phyloP scores from a whole-genome alignment of 1,140 invertebrate species.

The Palaemon carinicauda region DNA sequence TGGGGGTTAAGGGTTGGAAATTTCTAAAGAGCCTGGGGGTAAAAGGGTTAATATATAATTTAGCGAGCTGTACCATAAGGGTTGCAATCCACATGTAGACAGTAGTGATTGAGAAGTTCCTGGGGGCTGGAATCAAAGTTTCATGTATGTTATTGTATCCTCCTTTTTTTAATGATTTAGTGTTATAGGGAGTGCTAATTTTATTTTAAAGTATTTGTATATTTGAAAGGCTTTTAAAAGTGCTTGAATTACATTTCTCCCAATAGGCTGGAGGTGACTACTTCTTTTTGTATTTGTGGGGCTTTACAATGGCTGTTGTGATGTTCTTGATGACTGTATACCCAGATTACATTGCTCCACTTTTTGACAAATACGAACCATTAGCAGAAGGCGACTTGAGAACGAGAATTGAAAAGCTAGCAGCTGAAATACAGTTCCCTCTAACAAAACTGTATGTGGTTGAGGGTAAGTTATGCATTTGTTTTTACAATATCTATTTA shows the following conservation, averaged over 20 bases:
- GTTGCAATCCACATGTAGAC: too few species aligned
- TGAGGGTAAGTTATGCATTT: slow-evolving; percentile 73
- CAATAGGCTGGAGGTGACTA: slow-evolving; percentile 76
- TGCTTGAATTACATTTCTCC: not conserved
- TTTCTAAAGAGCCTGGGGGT: too few species aligned
- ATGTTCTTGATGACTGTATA: slow-evolving; percentile 90
- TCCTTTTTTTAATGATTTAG: too few species aligned
- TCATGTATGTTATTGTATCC: too few species aligned
- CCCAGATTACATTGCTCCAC: slow-evolving; percentile 94
- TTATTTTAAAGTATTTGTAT: not conserved
- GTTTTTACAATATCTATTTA: slow-evolving; percentile 9
- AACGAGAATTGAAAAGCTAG: slow-evolving; percentile 87
- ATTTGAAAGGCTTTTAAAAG: not conserved
- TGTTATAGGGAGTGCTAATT: not conserved
- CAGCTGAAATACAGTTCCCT: slow-evolving; percentile 88
- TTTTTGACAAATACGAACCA: slow-evolving; percentile 99
- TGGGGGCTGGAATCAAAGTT: too few species aligned
- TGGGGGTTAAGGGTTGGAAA: too few species aligned
- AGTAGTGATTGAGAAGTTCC: too few species aligned
- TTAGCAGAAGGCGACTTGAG: slow-evolving; percentile 90
- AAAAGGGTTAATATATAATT: too few species aligned
- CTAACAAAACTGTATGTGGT: slow-evolving; percentile 96
- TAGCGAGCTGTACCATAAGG: too few species aligned
- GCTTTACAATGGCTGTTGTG: slow-evolving; percentile 81
- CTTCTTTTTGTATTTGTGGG: slow-evolving; percentile 96